A percentile compares a stretch with the other conserved stretches of the same genome.
Evolutionary conservation across 2,113 vertebrate species (phyloP).

Genomic region (Oreochromis tanganicae): DNA sequence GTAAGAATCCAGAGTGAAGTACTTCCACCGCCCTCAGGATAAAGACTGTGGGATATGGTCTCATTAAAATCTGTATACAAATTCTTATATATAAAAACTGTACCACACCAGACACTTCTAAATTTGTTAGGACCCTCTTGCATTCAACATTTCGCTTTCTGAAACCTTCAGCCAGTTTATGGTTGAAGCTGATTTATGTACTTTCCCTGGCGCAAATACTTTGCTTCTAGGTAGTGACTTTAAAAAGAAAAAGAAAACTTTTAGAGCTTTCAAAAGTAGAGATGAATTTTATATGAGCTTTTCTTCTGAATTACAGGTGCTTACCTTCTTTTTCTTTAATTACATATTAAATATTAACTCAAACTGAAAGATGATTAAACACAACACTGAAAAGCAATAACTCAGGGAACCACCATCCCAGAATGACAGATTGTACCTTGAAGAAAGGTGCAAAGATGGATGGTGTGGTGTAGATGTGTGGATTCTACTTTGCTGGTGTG

Average conservation of each 20-base stretch:
- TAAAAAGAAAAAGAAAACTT: neutral
- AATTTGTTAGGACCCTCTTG: neutral
- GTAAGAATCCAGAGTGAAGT: neutral
- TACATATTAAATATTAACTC: neutral
- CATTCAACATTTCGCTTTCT: neutral
- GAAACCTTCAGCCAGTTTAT: neutral
- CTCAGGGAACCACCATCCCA: neutral
- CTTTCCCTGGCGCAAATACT: neutral
- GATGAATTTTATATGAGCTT: neutral
- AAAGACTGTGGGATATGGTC: neutral
- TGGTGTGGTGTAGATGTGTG: slow-evolving; percentile 57
- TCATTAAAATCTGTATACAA: slow-evolving; percentile 9
- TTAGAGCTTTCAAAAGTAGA: neutral
- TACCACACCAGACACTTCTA: neutral
- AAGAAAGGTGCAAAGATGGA: slow-evolving; percentile 45
- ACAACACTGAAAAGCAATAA: neutral
- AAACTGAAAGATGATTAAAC: neutral
- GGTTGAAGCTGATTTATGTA: neutral
- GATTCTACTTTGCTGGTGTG: slow-evolving; percentile 53
- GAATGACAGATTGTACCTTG: neutral
- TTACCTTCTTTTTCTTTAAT: neutral
- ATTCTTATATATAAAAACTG: neutral
- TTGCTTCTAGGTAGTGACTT: neutral
- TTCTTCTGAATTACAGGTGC: neutral
- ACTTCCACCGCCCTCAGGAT: slow-evolving; percentile 3